Evolutionary conservation across 1,140 invertebrate genomes (phyloP).

Genomic region (Mamestra configurata): DNA sequence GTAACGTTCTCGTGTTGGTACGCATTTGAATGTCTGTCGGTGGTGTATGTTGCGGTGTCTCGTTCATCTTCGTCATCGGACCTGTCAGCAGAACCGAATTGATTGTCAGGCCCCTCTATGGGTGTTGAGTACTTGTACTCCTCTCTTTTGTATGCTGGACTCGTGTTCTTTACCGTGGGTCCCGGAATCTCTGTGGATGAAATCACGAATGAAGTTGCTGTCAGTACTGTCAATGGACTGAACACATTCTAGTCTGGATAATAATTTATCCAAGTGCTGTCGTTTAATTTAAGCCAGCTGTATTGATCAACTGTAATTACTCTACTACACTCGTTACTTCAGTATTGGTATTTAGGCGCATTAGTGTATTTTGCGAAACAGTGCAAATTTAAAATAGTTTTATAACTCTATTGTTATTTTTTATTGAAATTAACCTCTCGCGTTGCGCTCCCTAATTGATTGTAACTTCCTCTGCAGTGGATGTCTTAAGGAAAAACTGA

Average conservation of each 20-base stretch:
- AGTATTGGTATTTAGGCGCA: too few species aligned
- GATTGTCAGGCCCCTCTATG: slow-evolving; percentile 80
- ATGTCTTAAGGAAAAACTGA: too few species aligned
- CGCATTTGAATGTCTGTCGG: slow-evolving; percentile 52
- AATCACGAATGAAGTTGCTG: neutral
- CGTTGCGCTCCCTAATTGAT: too few species aligned
- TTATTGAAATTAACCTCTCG: too few species aligned
- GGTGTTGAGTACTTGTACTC: slow-evolving; percentile 79
- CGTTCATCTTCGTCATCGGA: slow-evolving; percentile 83
- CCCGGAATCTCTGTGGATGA: slow-evolving; percentile 75
- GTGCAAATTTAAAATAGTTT: too few species aligned
- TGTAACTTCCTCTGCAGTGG: too few species aligned
- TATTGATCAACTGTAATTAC: slow-evolving; percentile 1
- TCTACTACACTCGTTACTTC: too few species aligned
- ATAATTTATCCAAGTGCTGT: neutral
- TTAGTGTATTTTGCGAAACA: too few species aligned
- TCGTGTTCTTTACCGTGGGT: slow-evolving; percentile 68
- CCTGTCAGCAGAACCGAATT: slow-evolving; percentile 80
- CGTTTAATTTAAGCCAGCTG: slow-evolving; percentile 1
- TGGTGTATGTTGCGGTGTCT: slow-evolving; percentile 62
- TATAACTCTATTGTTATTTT: too few species aligned
- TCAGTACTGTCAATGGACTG: neutral
- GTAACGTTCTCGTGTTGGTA: slow-evolving; percentile 62
- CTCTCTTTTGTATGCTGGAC: slow-evolving; percentile 70
- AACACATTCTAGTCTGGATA: neutral